phyloP scores from a whole-genome alignment of 2,113 vertebrate genomes.

The Otus sunia region DNA sequence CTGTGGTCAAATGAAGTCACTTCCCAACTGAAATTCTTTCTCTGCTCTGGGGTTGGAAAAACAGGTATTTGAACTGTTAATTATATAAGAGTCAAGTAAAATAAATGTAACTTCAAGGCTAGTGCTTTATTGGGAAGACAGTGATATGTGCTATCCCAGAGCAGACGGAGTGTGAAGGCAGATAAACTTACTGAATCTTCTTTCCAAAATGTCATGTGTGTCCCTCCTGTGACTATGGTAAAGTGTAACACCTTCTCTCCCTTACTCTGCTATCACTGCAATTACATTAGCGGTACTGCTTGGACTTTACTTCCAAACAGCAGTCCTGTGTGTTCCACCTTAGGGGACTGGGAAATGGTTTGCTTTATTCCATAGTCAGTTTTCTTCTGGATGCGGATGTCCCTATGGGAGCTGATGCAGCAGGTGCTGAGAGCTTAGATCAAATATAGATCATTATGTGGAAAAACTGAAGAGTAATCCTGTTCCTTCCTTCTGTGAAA shows the following conservation, averaged over 20 bases:
- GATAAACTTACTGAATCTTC: background rate
- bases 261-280: background rate
- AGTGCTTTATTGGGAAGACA: background rate
- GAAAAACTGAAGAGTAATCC: constrained; percentile 1
- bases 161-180: background rate
- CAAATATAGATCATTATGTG: background rate
- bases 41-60: background rate
- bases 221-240: background rate
- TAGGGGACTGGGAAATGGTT: background rate
- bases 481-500: background rate
- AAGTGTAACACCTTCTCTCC: background rate
- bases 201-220: rapidly evolving
- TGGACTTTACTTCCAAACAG: background rate
- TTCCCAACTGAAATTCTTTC: background rate
- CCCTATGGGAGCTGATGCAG: background rate
- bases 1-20: background rate
- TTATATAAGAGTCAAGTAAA: background rate
- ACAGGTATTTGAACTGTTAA: background rate
- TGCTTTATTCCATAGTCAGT: background rate
- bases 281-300: background rate
- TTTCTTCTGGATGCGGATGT: background rate
- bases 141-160: background rate
- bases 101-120: background rate
- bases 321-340: background rate
- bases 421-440: background rate